A percentile compares a stretch with the other conserved stretches of the same genome.
phyloP scores from a whole-genome alignment of 2,797 vertebrate genomes.

The Fundulus diaphanus region DNA sequence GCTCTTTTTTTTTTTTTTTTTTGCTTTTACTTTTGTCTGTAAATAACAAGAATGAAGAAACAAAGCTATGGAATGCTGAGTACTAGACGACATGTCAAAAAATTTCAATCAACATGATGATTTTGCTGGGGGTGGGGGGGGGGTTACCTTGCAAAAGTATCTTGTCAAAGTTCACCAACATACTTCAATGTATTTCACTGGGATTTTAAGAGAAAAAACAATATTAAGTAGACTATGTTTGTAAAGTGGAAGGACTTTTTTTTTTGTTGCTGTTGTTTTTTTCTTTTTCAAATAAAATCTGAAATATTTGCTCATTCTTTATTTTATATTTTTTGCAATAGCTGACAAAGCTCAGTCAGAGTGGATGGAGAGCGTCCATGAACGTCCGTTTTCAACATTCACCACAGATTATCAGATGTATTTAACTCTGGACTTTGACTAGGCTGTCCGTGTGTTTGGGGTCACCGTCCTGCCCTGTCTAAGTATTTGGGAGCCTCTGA shows the following conservation, averaged over 20 bases:
- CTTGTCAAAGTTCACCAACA: neutral
- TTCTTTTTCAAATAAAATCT: neutral
- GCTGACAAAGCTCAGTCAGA: neutral
- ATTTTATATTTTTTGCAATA: neutral
- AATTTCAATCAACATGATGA: neutral
- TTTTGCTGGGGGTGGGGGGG: neutral
- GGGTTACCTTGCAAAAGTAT: neutral
- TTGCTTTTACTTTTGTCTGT: neutral
- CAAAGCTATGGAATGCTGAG: neutral
- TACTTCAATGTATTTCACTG: neutral
- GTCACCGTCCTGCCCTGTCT: too few species aligned
- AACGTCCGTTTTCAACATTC: neutral
- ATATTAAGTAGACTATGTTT: neutral
- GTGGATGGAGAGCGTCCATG: neutral
- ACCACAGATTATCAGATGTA: neutral
- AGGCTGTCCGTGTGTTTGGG: neutral
- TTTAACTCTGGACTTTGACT: neutral
- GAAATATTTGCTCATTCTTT: neutral
- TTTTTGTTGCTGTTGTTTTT: neutral
- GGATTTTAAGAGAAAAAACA: neutral
- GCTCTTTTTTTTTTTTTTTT: neutral
- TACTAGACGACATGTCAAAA: conserved; percentile 8
- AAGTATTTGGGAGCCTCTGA: too few species aligned
- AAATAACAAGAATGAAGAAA: conserved; percentile 3
- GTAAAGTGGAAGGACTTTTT: neutral